Evolutionary conservation across 2,113 vertebrate species (phyloP), one percentile per base, ranked within the genome.

Genomic region (Neodon shergylaensis): DNA sequence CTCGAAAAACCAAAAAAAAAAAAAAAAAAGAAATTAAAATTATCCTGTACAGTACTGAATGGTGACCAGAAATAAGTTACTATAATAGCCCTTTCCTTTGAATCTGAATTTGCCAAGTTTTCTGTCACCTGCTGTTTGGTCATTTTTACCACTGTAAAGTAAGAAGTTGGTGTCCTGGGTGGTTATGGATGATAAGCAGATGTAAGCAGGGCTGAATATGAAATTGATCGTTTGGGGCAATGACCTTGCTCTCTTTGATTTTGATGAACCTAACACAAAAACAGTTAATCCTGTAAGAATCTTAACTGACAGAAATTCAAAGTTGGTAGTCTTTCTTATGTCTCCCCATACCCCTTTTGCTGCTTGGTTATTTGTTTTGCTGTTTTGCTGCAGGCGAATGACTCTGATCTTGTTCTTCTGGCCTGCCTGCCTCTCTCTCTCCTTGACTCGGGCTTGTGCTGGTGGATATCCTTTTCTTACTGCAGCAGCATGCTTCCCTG

Each of bases 391-490:
- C 97, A 99, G 99, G 99, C 98, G 1, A 99, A 99, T 98, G 99
- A 99, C 95, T 99, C 99, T 98, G 99, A 99, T 94, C 98, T 99
- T 98, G 98, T 98, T 96, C 98, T 99, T 97, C 98, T 99, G 97
- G 99, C 99, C 98, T 99, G 98, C 97, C 99, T 99, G 97, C 99
- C 99, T 49, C 98, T 99, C 98, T 99, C 99, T 98, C 98, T 99
- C 95, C 99, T 99, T 98, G 99, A 99, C 97, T 99, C 99, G 96
- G 99, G 98, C 98, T 98, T 99, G n/a, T 99, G 99, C 98, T 99
- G 99, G 99, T 99, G 99, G 99, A 99, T 99, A 99, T 99, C 99
- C 99, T 99, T 99, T 98, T 96, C 93, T 63, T 65, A 0, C 21
- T 3, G 36, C 58, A 24, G 63, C 84, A 10, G 88, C 42, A 5